Conservation (phyloP, 2,888 invertebrate species). For the Oscheius sp. region DNA sequence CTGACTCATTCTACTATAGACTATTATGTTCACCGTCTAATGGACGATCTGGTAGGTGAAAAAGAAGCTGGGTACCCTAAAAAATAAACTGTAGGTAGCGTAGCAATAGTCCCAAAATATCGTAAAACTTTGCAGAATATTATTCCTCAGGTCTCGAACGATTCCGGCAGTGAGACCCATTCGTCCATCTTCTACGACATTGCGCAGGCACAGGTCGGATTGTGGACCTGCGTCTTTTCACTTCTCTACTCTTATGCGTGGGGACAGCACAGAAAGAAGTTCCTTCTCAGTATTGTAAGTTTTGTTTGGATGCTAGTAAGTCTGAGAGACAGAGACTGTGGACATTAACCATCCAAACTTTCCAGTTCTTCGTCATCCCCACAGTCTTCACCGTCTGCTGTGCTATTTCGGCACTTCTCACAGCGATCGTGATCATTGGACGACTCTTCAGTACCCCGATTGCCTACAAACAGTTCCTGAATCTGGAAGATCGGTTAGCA, state of each 20-base stretch:
- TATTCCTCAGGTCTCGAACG: constrained; percentile 56
- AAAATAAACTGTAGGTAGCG: background rate
- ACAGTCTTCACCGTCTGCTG: constrained; percentile 65
- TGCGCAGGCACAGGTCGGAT: constrained; percentile 68
- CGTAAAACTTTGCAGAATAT: background rate
- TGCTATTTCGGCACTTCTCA: constrained; percentile 65
- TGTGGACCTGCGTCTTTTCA: constrained; percentile 70
- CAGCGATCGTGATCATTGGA: constrained; percentile 66
- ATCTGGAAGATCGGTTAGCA: constrained; percentile 23
- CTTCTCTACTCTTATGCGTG: constrained; percentile 71
- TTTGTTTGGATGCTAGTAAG: background rate
- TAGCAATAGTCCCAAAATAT: background rate
- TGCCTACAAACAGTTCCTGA: constrained; percentile 54
- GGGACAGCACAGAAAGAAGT: constrained; percentile 72
- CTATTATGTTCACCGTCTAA: constrained; percentile 11
- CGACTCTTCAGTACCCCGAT: constrained; percentile 58
- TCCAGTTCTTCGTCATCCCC: constrained; percentile 70
- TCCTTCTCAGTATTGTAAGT: constrained; percentile 66
- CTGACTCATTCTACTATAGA: constrained; percentile 13
- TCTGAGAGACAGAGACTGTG: too few relatives aligned
- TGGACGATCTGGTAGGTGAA: constrained; percentile 21
- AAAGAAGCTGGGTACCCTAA: background rate
- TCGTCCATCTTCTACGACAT: constrained; percentile 58
- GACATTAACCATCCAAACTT: background rate
- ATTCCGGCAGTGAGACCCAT: constrained; percentile 41